These are phyloP conservation scores for Portunus trituberculatus DNA, from an alignment of 1,140 invertebrate genomes.

Conservation along the genomic window DNA sequence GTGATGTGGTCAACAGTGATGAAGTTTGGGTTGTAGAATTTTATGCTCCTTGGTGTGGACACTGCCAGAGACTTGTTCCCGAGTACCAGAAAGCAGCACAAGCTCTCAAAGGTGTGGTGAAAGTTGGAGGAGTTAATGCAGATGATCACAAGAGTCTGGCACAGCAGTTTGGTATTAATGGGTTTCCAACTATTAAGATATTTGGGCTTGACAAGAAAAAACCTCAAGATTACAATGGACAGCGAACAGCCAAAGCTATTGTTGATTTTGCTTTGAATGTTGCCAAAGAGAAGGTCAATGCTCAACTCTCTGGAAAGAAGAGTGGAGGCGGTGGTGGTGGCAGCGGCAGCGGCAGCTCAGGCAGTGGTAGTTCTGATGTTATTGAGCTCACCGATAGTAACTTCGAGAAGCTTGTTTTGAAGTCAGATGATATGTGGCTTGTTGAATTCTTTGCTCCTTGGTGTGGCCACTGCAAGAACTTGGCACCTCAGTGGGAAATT, in stretches of 20 bases:
- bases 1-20: constrained; percentile 90
- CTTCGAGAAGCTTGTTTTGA: constrained; percentile 93
- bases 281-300: constrained; percentile 86
- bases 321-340: constrained; percentile 76
- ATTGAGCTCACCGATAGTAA: constrained; percentile 96
- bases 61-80: constrained; percentile 90
- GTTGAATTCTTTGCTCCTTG: constrained; percentile 99
- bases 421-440: constrained; percentile 96
- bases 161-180: constrained; percentile 90
- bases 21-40: constrained; percentile 97
- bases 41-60: constrained; percentile 94
- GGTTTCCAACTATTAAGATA: constrained; percentile 98
- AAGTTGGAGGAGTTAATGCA: constrained; percentile 96
- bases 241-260: constrained; percentile 91
- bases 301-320: constrained; percentile 84
- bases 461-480: constrained; percentile 98
- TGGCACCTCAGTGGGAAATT: constrained; percentile 96
- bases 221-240: constrained; percentile 93
- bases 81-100: constrained; percentile 94
- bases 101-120: constrained; percentile 94
- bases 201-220: constrained; percentile 93
- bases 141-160: constrained; percentile 93
- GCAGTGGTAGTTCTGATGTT: constrained; percentile 86
- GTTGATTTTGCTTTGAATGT: constrained; percentile 91
- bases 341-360: constrained; percentile 77